A percentile compares a stretch with the other conserved stretches of the same genome.
Conservation (phyloP, 2,888 invertebrate species). For the Pollenia griseotomentosa region DNA sequence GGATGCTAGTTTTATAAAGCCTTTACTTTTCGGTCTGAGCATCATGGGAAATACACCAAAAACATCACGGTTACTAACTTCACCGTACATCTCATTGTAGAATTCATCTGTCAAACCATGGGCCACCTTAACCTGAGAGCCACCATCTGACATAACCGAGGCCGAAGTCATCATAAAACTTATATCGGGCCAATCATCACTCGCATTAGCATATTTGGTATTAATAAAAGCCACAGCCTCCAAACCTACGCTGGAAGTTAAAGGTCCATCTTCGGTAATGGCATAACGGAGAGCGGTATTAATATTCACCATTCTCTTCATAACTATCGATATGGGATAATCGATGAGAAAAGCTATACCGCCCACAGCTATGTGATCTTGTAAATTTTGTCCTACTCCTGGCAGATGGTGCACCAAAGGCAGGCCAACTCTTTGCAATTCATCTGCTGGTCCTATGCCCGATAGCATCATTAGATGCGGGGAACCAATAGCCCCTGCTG, state of each 20-base stretch:
- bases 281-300: constrained; percentile 94
- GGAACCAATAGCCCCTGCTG: constrained; percentile 94
- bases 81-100: constrained; percentile 90
- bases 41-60: constrained; percentile 95
- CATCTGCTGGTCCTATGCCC: constrained; percentile 92
- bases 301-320: constrained; percentile 92
- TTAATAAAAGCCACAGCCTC: constrained; percentile 95
- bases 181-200: constrained; percentile 96
- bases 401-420: constrained; percentile 90
- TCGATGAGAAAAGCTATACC: constrained; percentile 93
- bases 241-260: constrained; percentile 93
- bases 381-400: constrained; percentile 94
- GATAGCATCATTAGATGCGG: constrained; percentile 96
- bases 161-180: constrained; percentile 95
- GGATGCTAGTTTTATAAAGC: constrained; percentile 90
- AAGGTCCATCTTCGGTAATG: constrained; percentile 92
- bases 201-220: constrained; percentile 93
- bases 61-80: constrained; percentile 90
- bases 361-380: constrained; percentile 95
- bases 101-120: constrained; percentile 93
- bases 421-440: constrained; percentile 89
- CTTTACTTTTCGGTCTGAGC: constrained; percentile 94
- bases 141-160: constrained; percentile 93
- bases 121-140: constrained; percentile 90
- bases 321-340: constrained; percentile 91